A percentile compares a stretch with the other conserved stretches of the same genome.
Evolutionary conservation across 2,113 vertebrate genomes (phyloP).

Genomic region (Motacilla alba): DNA sequence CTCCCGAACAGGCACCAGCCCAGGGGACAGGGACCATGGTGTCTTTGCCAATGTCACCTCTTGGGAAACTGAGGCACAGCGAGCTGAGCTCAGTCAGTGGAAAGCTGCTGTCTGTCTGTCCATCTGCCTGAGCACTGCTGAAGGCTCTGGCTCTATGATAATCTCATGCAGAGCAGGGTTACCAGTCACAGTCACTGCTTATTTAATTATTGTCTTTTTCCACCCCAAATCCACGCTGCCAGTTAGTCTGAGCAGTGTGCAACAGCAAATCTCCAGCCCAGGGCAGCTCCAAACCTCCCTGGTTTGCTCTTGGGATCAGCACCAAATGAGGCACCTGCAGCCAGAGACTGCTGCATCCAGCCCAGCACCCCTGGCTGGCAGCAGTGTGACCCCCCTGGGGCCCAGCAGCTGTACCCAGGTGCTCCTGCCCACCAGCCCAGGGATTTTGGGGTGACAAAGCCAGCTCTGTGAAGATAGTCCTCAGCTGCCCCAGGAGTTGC

Average conservation of each 20-base stretch:
- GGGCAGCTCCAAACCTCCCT: neutral
- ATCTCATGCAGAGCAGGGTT: neutral
- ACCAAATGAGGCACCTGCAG: neutral
- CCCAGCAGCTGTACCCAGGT: neutral
- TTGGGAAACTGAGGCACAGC: neutral
- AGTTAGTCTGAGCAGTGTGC: neutral
- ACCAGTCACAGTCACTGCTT: neutral
- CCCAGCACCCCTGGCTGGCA: neutral
- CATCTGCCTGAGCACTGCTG: neutral
- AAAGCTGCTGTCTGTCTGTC: neutral
- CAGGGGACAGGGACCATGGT: neutral
- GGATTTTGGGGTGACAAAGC: neutral
- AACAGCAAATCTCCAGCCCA: neutral
- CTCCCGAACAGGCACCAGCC: neutral
- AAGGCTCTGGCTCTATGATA: neutral
- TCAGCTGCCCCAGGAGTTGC: neutral
- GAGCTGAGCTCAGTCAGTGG: neutral
- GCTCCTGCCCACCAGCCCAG: neutral
- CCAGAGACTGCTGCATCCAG: neutral
- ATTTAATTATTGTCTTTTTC: neutral
- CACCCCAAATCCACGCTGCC: fast-evolving
- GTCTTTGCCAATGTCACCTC: neutral
- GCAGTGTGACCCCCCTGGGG: fast-evolving
- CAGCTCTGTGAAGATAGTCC: neutral
- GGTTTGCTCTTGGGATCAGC: neutral